Evolutionary conservation across 2,113 vertebrate genomes (phyloP).

Genomic region (Chamaea fasciata): DNA sequence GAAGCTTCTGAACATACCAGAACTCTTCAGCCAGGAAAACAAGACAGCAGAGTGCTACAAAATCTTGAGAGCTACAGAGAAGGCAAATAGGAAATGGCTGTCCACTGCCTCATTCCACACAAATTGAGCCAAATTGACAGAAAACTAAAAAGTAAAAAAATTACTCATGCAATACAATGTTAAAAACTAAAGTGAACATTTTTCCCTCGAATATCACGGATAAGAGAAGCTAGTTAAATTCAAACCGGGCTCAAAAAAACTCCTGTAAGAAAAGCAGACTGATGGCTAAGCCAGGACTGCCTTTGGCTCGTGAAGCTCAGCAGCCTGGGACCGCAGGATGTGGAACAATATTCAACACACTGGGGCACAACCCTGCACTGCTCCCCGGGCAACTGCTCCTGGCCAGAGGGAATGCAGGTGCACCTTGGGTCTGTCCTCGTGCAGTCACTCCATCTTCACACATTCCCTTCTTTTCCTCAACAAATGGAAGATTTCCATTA

Average conservation of each 20-base stretch:
- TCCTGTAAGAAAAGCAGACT: neutral
- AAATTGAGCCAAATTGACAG: neutral
- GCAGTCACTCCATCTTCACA: neutral
- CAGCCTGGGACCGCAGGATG: neutral
- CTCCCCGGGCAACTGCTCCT: neutral
- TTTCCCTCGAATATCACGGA: rapidly evolving
- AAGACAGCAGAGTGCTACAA: neutral
- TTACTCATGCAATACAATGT: neutral
- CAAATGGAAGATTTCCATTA: neutral
- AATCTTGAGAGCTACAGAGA: neutral
- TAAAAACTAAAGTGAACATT: neutral
- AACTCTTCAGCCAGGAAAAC: neutral
- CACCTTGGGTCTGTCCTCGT: neutral
- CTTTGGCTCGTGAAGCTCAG: neutral
- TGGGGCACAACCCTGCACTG: rapidly evolving
- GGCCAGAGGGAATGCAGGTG: neutral
- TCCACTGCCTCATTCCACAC: neutral
- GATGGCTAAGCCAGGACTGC: neutral
- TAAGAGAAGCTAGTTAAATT: neutral
- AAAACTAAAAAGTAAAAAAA: neutral
- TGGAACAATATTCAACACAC: neutral
- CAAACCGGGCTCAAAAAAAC: neutral
- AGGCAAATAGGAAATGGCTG: neutral
- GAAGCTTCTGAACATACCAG: neutral
- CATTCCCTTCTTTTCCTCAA: neutral